These are phyloP conservation scores for Zaprionus lachaisei DNA, from an alignment of 1,140 invertebrate species.

Conservation along the genomic window DNA sequence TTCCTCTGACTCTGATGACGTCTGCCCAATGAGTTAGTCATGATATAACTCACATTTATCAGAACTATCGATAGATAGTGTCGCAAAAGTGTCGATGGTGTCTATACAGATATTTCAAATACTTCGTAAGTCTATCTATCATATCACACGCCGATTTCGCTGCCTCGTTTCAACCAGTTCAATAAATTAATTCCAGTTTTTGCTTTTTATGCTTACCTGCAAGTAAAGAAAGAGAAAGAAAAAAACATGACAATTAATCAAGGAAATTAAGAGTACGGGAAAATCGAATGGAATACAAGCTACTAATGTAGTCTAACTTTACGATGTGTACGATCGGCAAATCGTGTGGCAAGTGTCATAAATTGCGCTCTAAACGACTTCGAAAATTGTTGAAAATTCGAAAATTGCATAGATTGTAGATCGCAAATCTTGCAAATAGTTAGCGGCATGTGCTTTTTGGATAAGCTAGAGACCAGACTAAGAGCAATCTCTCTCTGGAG, in stretches of 20 bases:
- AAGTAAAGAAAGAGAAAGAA: conserved; percentile 44
- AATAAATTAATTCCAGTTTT: conserved; percentile 34
- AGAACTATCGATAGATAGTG: neutral
- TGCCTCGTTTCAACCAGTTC: neutral
- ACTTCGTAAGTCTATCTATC: neutral
- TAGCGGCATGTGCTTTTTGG: conserved; percentile 43
- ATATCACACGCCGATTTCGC: neutral
- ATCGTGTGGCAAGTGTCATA: conserved; percentile 66
- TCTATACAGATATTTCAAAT: neutral
- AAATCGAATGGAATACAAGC: conserved; percentile 2
- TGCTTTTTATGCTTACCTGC: conserved; percentile 56
- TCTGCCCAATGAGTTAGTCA: neutral
- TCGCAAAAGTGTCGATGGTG: no score
- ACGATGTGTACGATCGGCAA: conserved; percentile 51
- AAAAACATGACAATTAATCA: conserved; percentile 65
- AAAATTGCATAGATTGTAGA: conserved; percentile 16
- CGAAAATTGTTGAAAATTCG: neutral
- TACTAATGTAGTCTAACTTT: conserved; percentile 16
- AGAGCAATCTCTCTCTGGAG: neutral
- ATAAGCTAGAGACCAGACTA: conserved; percentile 3
- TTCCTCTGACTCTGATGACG: neutral
- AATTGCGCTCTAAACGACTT: conserved; percentile 53
- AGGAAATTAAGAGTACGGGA: conserved; percentile 39
- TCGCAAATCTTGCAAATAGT: conserved; percentile 34
- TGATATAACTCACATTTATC: neutral